Evolutionary conservation across 1,140 invertebrate genomes (phyloP).

Genomic region (Zaprionus capensis): DNA sequence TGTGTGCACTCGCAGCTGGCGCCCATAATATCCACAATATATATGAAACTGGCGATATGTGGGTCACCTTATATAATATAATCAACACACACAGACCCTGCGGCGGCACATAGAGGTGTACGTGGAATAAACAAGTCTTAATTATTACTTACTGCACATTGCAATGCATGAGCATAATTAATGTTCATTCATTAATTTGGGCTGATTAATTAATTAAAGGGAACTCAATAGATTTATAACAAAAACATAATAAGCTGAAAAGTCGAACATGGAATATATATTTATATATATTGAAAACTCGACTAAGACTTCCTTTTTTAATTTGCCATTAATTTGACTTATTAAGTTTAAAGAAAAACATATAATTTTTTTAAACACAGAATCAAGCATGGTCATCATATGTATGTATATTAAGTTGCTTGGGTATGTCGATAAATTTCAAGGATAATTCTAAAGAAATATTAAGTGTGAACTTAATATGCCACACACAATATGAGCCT

Average conservation of each 20-base stretch:
- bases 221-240: neutral
- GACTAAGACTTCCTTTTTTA: too few species aligned
- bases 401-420: too few species aligned
- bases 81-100: constrained; percentile 1
- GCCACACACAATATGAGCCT: too few species aligned
- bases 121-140: constrained; percentile 1
- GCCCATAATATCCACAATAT: constrained; percentile 13
- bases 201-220: neutral
- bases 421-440: too few species aligned
- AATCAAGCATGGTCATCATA: too few species aligned
- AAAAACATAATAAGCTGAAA: neutral
- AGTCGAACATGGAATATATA: too few species aligned
- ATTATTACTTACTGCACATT: constrained; percentile 5
- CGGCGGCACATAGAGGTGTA: neutral
- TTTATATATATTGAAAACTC: too few species aligned
- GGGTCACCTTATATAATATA: constrained; percentile 38
- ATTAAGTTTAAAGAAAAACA: too few species aligned
- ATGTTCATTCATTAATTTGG: neutral
- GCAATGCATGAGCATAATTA: neutral
- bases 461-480: too few species aligned
- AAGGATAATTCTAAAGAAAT: too few species aligned
- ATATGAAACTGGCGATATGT: constrained; percentile 18
- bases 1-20: constrained; percentile 3
- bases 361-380: too few species aligned
- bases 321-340: too few species aligned